Percentiles rank a stretch among this genome's conserved stretches.
These are phyloP conservation scores for Orycteropus afer DNA, from an alignment of 2,113 vertebrate species.

Conservation along the genomic window DNA sequence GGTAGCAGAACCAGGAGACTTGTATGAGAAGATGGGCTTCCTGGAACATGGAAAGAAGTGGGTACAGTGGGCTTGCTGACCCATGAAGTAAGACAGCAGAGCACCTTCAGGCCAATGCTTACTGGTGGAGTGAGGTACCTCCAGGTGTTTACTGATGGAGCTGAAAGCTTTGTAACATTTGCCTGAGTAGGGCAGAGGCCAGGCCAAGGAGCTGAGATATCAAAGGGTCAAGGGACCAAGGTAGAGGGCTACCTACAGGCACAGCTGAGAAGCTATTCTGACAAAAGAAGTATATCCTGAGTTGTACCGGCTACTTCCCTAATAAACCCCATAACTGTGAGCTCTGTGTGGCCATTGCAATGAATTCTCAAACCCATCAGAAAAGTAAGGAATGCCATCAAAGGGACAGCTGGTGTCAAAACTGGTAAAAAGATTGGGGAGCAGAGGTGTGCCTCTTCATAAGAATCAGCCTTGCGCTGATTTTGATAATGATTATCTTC, in stretches of 20 bases:
- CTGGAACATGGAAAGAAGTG: no score
- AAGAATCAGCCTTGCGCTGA: neutral
- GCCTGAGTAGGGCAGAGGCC: neutral
- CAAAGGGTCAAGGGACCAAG: neutral
- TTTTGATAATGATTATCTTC: neutral
- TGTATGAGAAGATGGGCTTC: no score
- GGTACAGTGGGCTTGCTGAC: no score
- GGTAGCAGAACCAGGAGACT: neutral
- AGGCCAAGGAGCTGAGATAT: neutral
- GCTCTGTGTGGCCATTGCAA: neutral
- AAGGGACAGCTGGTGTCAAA: neutral
- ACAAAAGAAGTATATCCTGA: neutral
- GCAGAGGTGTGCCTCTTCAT: neutral
- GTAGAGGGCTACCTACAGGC: neutral
- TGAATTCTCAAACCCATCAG: neutral
- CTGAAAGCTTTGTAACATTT: neutral
- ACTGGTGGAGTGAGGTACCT: neutral
- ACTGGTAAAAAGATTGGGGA: neutral
- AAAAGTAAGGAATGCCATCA: neutral
- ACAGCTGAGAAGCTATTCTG: neutral
- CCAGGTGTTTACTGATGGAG: neutral
- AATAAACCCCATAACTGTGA: neutral
- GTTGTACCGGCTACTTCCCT: neutral
- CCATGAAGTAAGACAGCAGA: neutral
- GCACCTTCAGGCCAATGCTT: neutral